Evolutionary conservation across 2,888 invertebrate genomes (phyloP), one percentile per base, ranked within the genome.

Genomic region (Dascillus cervinus): DNA sequence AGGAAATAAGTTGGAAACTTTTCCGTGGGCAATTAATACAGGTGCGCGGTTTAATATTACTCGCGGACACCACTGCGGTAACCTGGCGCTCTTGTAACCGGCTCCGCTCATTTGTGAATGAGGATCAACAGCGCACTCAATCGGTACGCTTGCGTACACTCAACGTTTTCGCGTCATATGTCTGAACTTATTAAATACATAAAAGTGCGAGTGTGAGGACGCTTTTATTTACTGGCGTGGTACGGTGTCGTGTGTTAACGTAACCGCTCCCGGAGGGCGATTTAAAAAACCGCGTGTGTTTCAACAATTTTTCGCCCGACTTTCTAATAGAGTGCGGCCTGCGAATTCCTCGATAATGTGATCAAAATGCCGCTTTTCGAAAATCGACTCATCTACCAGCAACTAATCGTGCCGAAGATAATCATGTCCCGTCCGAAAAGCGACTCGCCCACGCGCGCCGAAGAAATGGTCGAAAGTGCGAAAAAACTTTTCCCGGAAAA

Each of bases 321-420:
- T n/a, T n/a, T n/a, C n/a, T n/a, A n/a, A n/a, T n/a, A n/a, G n/a
- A n/a, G n/a, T n/a, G n/a, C n/a, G n/a, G n/a, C n/a, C n/a, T n/a
- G n/a, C n/a, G n/a, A n/a, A n/a, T n/a, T n/a, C n/a, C n/a, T n/a
- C n/a, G n/a, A n/a, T n/a, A n/a, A n/a, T n/a, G n/a, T n/a, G n/a
- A n/a, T n/a, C n/a, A n/a, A n/a, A 26, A 43, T 41, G 39, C 41
- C 36, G 9, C 33, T 36, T 29, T 30, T 43, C 17, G 30, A 39
- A 31, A 33, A 34, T 26, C 29, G 29, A 23, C 12, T 41, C 23
- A 29, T 37, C 28, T 39, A 39, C 28, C 28, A n/a, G n/a, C n/a
- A n/a, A n/a, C n/a, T n/a, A 13, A 33, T 44, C 23, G 44, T 53
- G 10, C 53, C 53, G 4, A 41, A 48, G 43, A 47, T 53, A 9